These are phyloP conservation scores for Channallabes apus DNA, from an alignment of 2,797 vertebrate species.

Conservation along the genomic window DNA sequence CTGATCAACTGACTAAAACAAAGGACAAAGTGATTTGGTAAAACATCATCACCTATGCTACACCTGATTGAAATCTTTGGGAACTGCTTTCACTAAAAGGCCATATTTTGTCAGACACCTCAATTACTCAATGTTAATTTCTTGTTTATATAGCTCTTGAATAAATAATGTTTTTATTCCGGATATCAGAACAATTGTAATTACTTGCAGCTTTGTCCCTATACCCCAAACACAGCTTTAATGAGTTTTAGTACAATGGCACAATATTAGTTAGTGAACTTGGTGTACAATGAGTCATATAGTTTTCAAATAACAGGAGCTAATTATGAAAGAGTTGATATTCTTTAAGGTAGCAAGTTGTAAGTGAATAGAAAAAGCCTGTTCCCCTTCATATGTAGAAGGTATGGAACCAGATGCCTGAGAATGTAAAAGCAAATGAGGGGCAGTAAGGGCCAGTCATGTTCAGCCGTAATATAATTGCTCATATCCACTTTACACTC, in stretches of 20 bases:
- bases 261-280: too few species aligned
- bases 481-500: conserved; percentile 43
- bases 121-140: neutral
- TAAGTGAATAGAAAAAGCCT: neutral
- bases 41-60: neutral
- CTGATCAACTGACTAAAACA: too few species aligned
- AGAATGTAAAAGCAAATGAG: conserved; percentile 55
- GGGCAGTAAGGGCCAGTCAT: conserved; percentile 47
- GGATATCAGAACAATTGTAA: neutral
- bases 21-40: too few species aligned
- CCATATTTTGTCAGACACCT: neutral
- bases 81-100: neutral
- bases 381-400: conserved; percentile 9
- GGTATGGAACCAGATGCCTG: conserved; percentile 32
- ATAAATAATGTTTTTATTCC: neutral
- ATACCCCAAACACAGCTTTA: neutral
- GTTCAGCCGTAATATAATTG: conserved; percentile 62
- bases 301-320: neutral
- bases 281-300: too few species aligned
- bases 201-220: neutral
- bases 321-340: neutral
- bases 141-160: neutral
- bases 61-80: neutral
- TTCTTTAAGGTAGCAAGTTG: neutral
- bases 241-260: neutral